Evolutionary conservation across 2,888 invertebrate species (phyloP).

Genomic region (Chelonus formosanus): DNA sequence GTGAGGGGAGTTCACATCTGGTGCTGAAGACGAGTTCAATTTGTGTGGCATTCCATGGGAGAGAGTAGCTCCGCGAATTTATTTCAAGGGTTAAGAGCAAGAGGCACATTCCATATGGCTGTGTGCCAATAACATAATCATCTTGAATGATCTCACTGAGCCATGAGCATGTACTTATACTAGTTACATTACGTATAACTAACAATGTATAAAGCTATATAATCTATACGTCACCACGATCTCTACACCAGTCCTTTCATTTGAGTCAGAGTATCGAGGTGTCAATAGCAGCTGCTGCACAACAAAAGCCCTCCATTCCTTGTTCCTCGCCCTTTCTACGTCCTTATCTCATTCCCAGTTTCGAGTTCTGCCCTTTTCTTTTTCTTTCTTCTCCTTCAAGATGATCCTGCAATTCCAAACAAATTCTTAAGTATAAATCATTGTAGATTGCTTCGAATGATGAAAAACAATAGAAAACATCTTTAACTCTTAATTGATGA

Average conservation of each 20-base stretch:
- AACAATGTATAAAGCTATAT: too few species aligned
- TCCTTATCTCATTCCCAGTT: constrained; percentile 25
- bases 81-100: neutral
- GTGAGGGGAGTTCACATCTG: constrained; percentile 25
- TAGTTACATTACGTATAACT: neutral
- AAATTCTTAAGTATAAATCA: neutral
- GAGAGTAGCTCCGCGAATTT: neutral
- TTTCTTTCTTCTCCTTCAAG: constrained; percentile 7
- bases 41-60: constrained; percentile 4
- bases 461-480: too few species aligned
- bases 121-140: constrained; percentile 18
- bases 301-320: constrained; percentile 54
- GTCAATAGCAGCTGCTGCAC: constrained; percentile 65
- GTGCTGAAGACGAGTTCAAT: constrained; percentile 19
- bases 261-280: constrained; percentile 64
- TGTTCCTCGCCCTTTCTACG: constrained; percentile 13
- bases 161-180: constrained; percentile 2
- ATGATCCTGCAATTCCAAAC: neutral
- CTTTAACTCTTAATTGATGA: too few species aligned
- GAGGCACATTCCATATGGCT: constrained; percentile 4
- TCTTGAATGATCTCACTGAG: constrained; percentile 8
- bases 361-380: neutral
- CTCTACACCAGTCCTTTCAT: constrained; percentile 57
- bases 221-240: neutral
- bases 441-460: too few species aligned